Conservation (phyloP, 2,113 vertebrate genomes). For the Ctenodactylus gundi region DNA sequence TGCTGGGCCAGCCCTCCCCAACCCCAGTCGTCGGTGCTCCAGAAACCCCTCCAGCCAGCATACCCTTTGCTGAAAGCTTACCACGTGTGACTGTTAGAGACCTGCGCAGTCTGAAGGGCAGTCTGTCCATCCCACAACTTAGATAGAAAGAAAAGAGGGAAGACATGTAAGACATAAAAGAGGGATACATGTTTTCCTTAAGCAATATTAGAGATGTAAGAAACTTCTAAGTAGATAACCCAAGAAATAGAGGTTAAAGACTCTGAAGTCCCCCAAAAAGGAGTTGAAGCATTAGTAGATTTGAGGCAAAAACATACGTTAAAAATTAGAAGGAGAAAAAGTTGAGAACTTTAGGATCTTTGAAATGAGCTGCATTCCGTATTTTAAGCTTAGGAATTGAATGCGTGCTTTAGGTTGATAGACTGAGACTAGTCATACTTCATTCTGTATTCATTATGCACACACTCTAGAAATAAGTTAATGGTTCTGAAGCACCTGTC, state of each 20-base stretch:
- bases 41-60: not conserved
- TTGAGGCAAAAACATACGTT: not conserved
- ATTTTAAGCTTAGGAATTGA: not conserved
- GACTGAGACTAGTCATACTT: not conserved
- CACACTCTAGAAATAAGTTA: slow-evolving; percentile 1
- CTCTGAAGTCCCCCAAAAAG: not conserved
- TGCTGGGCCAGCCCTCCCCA: not conserved
- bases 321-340: not conserved
- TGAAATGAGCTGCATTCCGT: not conserved
- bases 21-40: not conserved
- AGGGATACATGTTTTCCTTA: not conserved
- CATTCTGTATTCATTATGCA: not conserved
- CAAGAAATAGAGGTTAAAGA: not conserved
- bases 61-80: not conserved
- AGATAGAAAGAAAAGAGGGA: not conserved
- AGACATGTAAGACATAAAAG: not conserved
- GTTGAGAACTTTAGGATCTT: not conserved
- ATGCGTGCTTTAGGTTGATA: not conserved
- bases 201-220: not conserved
- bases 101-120: not conserved
- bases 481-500: not conserved
- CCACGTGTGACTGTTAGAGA: accelerated
- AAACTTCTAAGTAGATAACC: not conserved
- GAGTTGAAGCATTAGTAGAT: not conserved
- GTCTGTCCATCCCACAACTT: no score